A percentile compares a stretch with the other conserved stretches of the same genome.
Evolutionary conservation across 2,113 vertebrate species (phyloP).

Genomic region (Copsychus sechellarum): DNA sequence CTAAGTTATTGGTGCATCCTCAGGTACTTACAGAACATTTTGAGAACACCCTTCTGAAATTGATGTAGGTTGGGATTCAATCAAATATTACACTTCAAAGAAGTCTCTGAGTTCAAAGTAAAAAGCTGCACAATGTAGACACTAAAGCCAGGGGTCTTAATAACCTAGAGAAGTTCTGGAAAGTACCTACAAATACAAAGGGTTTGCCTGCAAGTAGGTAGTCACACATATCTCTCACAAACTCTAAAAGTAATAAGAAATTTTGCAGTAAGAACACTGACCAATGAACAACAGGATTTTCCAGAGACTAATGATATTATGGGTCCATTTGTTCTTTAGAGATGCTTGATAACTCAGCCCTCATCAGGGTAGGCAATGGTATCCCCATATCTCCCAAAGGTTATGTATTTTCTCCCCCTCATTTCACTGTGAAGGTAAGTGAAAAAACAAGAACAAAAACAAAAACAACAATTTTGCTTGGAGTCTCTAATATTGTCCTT

Average conservation of each 20-base stretch:
- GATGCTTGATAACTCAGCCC: background rate
- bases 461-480: background rate
- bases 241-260: background rate
- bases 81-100: background rate
- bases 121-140: background rate
- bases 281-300: background rate
- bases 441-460: background rate
- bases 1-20: background rate
- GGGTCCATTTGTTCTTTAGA: background rate
- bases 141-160: background rate
- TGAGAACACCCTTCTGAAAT: fast-evolving
- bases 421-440: background rate
- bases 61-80: background rate
- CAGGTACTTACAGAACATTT: background rate
- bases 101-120: background rate
- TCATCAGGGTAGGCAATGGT: background rate
- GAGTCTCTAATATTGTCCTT: background rate
- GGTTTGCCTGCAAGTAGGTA: background rate
- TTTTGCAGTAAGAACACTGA: background rate
- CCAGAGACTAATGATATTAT: background rate
- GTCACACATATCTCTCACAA: fast-evolving
- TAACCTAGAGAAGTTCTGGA: background rate
- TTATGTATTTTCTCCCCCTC: background rate
- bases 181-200: background rate
- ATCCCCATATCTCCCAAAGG: background rate